phyloP scores from a whole-genome alignment of 2,797 vertebrate species.

The Bucorvus abyssinicus region DNA sequence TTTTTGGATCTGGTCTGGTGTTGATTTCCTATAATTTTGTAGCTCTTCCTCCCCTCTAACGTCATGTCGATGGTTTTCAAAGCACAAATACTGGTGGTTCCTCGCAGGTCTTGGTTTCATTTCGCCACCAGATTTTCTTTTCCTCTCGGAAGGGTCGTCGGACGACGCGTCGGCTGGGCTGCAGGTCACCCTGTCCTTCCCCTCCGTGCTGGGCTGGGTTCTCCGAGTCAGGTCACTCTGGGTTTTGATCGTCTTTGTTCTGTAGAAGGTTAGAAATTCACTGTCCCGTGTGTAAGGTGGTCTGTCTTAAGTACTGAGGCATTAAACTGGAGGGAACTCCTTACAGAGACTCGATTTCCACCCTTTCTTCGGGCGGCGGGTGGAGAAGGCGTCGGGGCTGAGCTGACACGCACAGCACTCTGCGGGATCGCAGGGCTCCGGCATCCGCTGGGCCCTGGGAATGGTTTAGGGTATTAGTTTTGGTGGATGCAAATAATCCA shows the following conservation, averaged over 20 bases:
- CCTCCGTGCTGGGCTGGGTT: background rate
- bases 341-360: background rate
- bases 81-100: background rate
- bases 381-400: background rate
- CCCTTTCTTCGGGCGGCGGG: background rate
- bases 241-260: background rate
- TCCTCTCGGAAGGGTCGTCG: background rate
- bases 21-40: constrained; percentile 55
- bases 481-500: background rate
- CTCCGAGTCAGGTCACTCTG: background rate
- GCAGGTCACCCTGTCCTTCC: background rate
- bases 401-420: fast-evolving
- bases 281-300: background rate
- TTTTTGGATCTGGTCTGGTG: constrained; percentile 13
- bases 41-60: background rate
- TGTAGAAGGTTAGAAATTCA: background rate
- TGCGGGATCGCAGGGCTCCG: fast-evolving
- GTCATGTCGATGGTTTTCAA: background rate
- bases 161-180: background rate
- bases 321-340: background rate
- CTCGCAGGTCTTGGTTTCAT: background rate
- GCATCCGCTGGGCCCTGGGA: background rate
- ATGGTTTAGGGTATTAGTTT: background rate
- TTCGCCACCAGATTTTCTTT: background rate
- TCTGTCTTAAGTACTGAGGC: background rate